Evolutionary conservation across 2,888 invertebrate species (phyloP).

Genomic region (Incurvaria masculella): DNA sequence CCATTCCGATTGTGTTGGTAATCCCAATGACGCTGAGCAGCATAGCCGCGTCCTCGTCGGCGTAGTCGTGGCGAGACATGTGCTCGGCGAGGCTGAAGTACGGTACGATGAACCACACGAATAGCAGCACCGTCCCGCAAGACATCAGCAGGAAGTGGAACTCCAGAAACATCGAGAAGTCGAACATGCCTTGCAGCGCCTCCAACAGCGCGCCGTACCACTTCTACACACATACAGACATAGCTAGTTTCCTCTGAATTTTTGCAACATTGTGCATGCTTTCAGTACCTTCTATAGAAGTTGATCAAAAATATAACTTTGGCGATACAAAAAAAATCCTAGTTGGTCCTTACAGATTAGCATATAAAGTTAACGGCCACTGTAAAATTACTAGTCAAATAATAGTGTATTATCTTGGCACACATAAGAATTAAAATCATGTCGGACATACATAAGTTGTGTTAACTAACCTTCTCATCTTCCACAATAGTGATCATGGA

Average conservation of each 20-base stretch:
- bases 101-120: constrained; percentile 93
- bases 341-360: no score
- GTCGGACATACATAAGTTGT: no score
- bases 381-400: no score
- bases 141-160: constrained; percentile 78
- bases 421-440: no score
- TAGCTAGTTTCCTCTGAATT: no score
- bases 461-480: constrained; percentile 76
- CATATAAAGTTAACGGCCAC: no score
- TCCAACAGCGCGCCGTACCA: constrained; percentile 42
- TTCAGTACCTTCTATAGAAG: no score
- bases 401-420: no score
- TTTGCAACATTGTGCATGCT: no score
- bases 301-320: no score
- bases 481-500: constrained; percentile 84
- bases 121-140: constrained; percentile 82
- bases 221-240: constrained; percentile 23
- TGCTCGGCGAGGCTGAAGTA: constrained; percentile 92
- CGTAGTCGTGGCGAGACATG: constrained; percentile 65
- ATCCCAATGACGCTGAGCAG: constrained; percentile 85
- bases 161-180: constrained; percentile 75
- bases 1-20: constrained; percentile 89
- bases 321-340: no score
- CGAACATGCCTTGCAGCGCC: constrained; percentile 54
- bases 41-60: constrained; percentile 70